Percentiles rank a stretch among this genome's conserved stretches.
Conservation (phyloP, 2,888 invertebrate species). For the Hyppa rectilinea region DNA sequence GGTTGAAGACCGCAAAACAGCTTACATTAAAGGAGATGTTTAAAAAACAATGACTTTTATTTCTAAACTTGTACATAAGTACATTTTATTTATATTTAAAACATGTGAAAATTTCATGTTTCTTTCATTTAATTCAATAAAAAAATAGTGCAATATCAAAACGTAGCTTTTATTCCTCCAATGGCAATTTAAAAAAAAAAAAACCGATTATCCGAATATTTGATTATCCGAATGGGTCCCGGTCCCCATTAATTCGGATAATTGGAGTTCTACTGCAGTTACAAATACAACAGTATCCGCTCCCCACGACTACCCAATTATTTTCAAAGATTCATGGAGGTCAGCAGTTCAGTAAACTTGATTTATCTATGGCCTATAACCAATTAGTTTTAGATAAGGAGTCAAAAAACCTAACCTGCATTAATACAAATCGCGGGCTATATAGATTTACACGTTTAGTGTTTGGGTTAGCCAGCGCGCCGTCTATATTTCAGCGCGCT, state of each 20-base stretch:
- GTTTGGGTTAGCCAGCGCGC: constrained; percentile 20
- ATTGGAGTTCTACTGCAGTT: constrained; percentile 25
- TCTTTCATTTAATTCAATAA: no score
- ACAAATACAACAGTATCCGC: constrained; percentile 10
- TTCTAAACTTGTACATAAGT: no score
- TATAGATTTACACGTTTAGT: constrained; percentile 14
- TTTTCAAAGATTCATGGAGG: constrained; percentile 20
- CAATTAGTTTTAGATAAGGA: neutral
- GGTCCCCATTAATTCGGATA: neutral
- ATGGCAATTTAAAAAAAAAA: no score
- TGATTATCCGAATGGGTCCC: no score
- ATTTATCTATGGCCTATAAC: constrained; percentile 10
- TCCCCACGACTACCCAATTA: neutral
- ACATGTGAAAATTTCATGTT: no score
- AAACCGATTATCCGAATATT: no score
- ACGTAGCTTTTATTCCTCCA: no score
- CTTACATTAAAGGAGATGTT: no score
- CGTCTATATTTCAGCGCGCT: constrained; percentile 5
- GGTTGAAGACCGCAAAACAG: no score
- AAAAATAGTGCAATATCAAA: no score
- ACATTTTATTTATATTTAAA: no score
- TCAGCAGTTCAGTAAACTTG: constrained; percentile 14
- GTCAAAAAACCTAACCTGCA: constrained; percentile 19
- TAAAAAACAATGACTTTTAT: no score
- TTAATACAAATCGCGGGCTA: constrained; percentile 12